Percentiles rank a stretch among this genome's conserved stretches.
phyloP scores from a whole-genome alignment of 30 jellyfish, hydroid and myxozoan species.

The Hydractinia symbiolongicarpus region DNA sequence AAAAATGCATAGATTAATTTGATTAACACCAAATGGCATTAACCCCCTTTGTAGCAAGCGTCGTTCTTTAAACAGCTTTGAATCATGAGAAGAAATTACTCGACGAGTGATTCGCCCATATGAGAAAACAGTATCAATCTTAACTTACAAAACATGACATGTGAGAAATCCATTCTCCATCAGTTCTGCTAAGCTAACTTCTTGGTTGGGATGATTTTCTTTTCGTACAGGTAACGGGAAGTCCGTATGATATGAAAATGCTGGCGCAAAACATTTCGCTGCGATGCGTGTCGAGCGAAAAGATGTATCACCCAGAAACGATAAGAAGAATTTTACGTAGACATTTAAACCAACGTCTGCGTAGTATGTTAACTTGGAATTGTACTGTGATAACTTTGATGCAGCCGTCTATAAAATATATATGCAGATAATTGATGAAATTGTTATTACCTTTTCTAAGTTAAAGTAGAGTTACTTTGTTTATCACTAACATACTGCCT shows the following conservation, averaged over 20 bases:
- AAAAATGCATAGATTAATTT: neutral
- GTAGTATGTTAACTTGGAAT: neutral
- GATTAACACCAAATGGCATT: too few species aligned
- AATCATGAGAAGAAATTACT: too few species aligned
- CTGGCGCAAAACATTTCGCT: constrained; percentile 58
- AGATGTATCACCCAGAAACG: constrained; percentile 45
- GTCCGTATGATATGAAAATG: constrained; percentile 62
- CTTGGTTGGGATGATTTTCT: constrained; percentile 28
- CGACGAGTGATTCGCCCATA: too few species aligned
- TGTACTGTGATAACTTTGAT: neutral
- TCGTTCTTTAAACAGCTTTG: too few species aligned
- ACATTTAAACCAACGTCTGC: constrained; percentile 33
- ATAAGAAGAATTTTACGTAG: constrained; percentile 35
- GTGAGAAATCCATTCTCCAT: constrained; percentile 47
- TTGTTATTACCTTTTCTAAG: too few species aligned
- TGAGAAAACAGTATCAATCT: neutral
- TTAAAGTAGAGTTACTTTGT: too few species aligned
- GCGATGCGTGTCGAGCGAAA: constrained; percentile 33
- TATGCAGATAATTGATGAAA: neutral
- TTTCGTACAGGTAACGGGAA: constrained; percentile 51
- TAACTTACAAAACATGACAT: constrained; percentile 60
- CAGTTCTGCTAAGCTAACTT: constrained; percentile 47
- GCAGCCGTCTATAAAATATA: neutral
- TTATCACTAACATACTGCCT: too few species aligned
- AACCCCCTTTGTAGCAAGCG: too few species aligned